Conservation (phyloP, 2,888 invertebrate genomes). For the Agrilus mali region DNA sequence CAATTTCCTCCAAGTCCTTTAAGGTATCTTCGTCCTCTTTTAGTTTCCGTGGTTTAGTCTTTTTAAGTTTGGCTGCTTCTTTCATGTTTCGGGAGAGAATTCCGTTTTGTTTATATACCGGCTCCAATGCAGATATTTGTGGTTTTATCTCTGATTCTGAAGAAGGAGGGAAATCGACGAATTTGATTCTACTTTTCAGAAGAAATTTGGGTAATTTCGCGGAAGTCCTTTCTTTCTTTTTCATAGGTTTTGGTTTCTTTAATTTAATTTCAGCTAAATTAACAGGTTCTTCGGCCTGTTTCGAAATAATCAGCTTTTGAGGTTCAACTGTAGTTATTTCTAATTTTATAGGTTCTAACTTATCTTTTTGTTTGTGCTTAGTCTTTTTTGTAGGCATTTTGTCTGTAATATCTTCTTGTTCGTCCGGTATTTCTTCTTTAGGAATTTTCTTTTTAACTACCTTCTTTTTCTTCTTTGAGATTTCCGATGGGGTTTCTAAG, state of each 20-base stretch:
- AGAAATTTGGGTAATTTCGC: constrained; percentile 48
- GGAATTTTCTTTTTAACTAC: constrained; percentile 9
- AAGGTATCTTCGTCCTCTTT: constrained; percentile 22
- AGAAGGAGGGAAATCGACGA: constrained; percentile 34
- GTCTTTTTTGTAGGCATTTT: constrained; percentile 7
- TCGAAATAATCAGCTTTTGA: constrained; percentile 46
- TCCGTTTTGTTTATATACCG: constrained; percentile 29
- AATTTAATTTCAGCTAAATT: constrained; percentile 55
- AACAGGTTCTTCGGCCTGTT: constrained; percentile 39
- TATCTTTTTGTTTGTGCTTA: constrained; percentile 15
- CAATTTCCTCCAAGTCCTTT: constrained; percentile 21
- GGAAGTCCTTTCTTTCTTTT: constrained; percentile 25
- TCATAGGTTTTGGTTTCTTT: constrained; percentile 30
- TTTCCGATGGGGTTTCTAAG: not conserved
- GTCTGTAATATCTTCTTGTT: constrained; percentile 3
- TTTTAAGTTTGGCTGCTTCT: constrained; percentile 33
- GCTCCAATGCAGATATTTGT: constrained; percentile 25
- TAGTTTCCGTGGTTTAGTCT: constrained; percentile 27
- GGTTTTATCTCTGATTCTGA: constrained; percentile 24
- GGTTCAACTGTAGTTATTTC: constrained; percentile 47
- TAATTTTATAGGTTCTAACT: constrained; percentile 40
- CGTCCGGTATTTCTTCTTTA: constrained; percentile 6
- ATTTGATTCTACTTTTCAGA: constrained; percentile 55
- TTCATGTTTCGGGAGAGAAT: constrained; percentile 36
- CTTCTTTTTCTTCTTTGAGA: constrained; percentile 5